Base-by-base conservation (phyloP, 2,888 invertebrate genomes). In the Pyrocoelia pectoralis region DNA sequence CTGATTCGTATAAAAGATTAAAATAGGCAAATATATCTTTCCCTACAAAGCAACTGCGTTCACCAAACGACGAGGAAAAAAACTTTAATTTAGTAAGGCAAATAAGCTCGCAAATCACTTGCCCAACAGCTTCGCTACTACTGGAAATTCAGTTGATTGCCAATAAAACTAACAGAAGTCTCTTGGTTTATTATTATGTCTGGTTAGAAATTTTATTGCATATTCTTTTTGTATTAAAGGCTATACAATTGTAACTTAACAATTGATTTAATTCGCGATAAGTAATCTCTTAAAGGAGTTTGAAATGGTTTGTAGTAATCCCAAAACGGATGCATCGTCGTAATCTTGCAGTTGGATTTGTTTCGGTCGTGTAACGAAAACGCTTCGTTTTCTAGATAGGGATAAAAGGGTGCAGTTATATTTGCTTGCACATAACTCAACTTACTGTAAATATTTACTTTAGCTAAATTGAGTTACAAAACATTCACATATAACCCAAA, bases 101-200 rank as follows among this genome's bases (percentile, higher is more conserved):
- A 65, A 65, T 65, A 65, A 65, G 65, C 56, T 65, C 60, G 52
- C 65, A 65, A 65, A 65, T 65, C 65, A 65, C 60, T 65, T 52
- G 65, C 43, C 55, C 59, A 59, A 56, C 59, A 59, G 59, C 61
- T 61, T 56, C 41, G 18, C 56, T 19, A 55, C 59, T 59, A 50
- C 56, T 53, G 48, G 60, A 55, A 65, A 51, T 60, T 40, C 51
- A 65, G 60, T 65, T 65, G 60, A 65, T 60, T 65, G 65, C 60
- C 56, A 65, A 65, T 65, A 65, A 65, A 65, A 65, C 56, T 56
- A 59, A 56, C 64, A 59, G 43, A 55, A 64, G 38, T 33, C 51
- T 48, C 24, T 49, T 43, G 29, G 33, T 52, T 58, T 58, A 58
- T 58, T 58, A 58, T 58, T 46, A 43, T n/a, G 51, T 38, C 41